Base-by-base conservation (phyloP, 64 coral and sea anemone species). In the Montipora foliosa region DNA sequence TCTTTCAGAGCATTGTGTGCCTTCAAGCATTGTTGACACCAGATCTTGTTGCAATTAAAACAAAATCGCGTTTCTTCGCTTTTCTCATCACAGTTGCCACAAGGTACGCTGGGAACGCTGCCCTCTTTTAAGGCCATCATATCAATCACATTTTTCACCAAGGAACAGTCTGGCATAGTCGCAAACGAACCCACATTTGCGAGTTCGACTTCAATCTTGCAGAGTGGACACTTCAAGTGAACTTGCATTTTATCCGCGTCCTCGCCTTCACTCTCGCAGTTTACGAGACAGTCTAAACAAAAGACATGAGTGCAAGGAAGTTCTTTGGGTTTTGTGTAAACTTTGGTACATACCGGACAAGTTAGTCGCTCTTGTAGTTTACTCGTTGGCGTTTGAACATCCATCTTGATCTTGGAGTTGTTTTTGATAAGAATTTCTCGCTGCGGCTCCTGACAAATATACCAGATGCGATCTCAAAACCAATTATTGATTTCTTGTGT, bases 231-330 rank as follows among this genome's bases (percentile, higher is more conserved):
- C 82, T 81, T 76, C 7, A 89, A 48, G 49, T 37, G 20, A 16
- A 46, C 66, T 49, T 68, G 58, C 8, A 13, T 37, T 0, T 37
- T 13, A 37, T 46, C 66, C 66, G 82, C 7, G 7, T 17, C 49
- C 67, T 46, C 82, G 16, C 68, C 68, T 47, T 60, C 16, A 8
- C 46, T n/a, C 47, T 46, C 82, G 17, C 68, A 72, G 44, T 78
- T 79, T 22, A 92, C 94, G 15, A 97, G 81, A 74, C 95, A 97
- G 8, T 74, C 72, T 73, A 90, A 88, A 44, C 95, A 97, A 44
- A 97, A 92, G 19, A 84, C 88, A 12, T 97, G 95, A 76, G 94
- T 78, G 48, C 95, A 97, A 49, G 84, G 95, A 49, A 97, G 49
- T 20, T 72, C 80, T 62, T 95, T 97, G 57, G 95, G 95, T 44